phyloP scores from a whole-genome alignment of 2,113 vertebrate species.

The Sakesphorus luctuosus region DNA sequence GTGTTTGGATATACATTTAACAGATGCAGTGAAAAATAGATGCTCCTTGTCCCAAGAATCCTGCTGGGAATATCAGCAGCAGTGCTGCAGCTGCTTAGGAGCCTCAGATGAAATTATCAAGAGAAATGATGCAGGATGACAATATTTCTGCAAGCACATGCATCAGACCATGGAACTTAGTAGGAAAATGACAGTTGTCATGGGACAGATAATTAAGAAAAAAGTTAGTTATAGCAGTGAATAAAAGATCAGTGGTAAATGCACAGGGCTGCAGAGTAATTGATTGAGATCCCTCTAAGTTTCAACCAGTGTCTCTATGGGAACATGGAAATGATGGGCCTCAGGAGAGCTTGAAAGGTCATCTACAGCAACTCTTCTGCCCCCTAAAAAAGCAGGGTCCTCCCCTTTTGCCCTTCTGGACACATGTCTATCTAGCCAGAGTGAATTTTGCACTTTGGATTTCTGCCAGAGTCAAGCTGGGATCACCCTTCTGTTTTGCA shows the following conservation, averaged over 20 bases:
- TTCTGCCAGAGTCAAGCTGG: neutral
- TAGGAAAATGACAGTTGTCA: neutral
- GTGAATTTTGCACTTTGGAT: neutral
- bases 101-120: neutral
- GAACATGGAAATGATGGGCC: neutral
- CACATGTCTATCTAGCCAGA: neutral
- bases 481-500: rapidly evolving
- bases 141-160: neutral
- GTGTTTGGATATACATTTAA: neutral
- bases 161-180: neutral
- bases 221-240: neutral
- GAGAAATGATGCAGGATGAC: neutral
- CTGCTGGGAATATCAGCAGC: neutral
- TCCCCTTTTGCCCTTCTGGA: neutral
- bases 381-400: neutral
- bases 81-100: neutral
- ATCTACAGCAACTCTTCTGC: neutral
- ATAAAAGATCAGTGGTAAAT: neutral
- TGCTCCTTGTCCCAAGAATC: neutral
- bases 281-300: neutral
- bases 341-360: neutral
- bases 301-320: neutral
- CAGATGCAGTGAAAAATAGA: neutral
- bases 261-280: neutral
- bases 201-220: neutral